Evolutionary conservation across 1,140 invertebrate genomes (phyloP).

Genomic region (fruit fly (Drosophila melanogaster)): Release_6_plus_ISO1_MT NT_033777.3:17938501-17939000

Average conservation of each 20-base stretch:
- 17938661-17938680: slow-evolving; percentile 26
- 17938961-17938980: slow-evolving; percentile 19
- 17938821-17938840: slow-evolving; percentile 78
- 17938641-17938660: slow-evolving; percentile 25
- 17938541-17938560: slow-evolving; percentile 15
- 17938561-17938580: slow-evolving; percentile 47
- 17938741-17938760: slow-evolving; percentile 61
- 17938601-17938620: slow-evolving; percentile 76
- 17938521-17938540: slow-evolving; percentile 13
- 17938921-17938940: slow-evolving; percentile 77
- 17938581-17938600: slow-evolving; percentile 16
- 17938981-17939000: slow-evolving; percentile 70
- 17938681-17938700: slow-evolving; percentile 3
- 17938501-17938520: slow-evolving; percentile 19
- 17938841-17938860: slow-evolving; percentile 83
- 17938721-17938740: slow-evolving; percentile 36
- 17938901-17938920: slow-evolving; percentile 46
- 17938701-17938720: slow-evolving; percentile 23
- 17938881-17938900: slow-evolving; percentile 31
- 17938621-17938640: slow-evolving; percentile 59
- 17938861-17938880: slow-evolving; percentile 48
- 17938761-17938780: slow-evolving; percentile 43
- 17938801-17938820: slow-evolving; percentile 29
- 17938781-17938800: slow-evolving; percentile 62
- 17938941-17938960: slow-evolving; percentile 64